Evolutionary conservation across 2,888 invertebrate genomes (phyloP).

Genomic region (Heliconius hortense): DNA sequence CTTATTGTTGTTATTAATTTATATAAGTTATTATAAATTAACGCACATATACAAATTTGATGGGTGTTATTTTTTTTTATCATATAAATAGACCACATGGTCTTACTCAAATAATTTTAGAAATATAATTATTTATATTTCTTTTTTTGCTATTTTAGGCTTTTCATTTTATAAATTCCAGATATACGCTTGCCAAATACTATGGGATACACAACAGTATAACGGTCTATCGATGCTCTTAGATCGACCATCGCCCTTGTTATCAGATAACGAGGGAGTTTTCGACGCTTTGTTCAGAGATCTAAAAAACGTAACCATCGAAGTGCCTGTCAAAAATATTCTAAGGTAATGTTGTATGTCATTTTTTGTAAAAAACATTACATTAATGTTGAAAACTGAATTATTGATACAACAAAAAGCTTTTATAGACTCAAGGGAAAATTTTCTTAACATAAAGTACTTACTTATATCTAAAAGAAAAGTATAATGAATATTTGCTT

Average conservation of each 20-base stretch:
- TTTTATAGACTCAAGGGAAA: constrained; percentile 30
- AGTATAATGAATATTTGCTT: constrained; percentile 11
- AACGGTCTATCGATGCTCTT: constrained; percentile 84
- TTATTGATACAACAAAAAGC: constrained; percentile 39
- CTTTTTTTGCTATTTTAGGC: too few species aligned
- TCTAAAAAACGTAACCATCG: constrained; percentile 77
- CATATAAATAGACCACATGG: too few species aligned
- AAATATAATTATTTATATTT: too few species aligned
- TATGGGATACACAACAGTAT: constrained; percentile 86
- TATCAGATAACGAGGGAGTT: constrained; percentile 76
- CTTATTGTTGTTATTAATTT: too few species aligned
- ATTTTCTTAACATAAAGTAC: constrained; percentile 8
- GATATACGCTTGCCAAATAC: constrained; percentile 86
- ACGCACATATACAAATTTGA: too few species aligned
- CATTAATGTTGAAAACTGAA: constrained; percentile 29
- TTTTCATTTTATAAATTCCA: constrained; percentile 41
- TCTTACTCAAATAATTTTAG: too few species aligned
- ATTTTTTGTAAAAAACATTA: constrained; percentile 28
- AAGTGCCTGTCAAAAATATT: constrained; percentile 77
- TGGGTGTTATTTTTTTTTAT: too few species aligned
- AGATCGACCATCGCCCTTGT: constrained; percentile 84
- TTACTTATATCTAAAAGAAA: constrained; percentile 11
- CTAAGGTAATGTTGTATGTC: constrained; percentile 62
- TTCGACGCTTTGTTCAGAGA: constrained; percentile 80
- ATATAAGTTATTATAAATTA: too few species aligned